Percentiles rank a stretch among this genome's conserved stretches.
Evolutionary conservation across 2,797 vertebrate genomes (phyloP).

Genomic region (Hippocampus kuda): DNA sequence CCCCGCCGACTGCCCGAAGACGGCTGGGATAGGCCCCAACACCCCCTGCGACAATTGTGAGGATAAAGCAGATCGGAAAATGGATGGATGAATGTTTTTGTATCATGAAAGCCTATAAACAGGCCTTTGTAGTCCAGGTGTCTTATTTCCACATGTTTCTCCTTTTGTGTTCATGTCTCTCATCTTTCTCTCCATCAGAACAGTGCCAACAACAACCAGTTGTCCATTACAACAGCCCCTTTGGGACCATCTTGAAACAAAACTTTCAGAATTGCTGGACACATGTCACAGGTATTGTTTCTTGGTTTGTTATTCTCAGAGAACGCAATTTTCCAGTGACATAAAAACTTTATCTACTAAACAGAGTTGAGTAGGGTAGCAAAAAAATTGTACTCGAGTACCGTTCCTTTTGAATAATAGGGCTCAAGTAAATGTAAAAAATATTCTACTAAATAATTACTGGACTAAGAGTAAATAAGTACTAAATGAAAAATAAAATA

Average conservation of each 20-base stretch:
- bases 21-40: too few species aligned
- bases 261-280: conserved; percentile 74
- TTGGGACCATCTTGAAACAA: conserved; percentile 64
- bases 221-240: conserved; percentile 72
- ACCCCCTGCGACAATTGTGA: too few species aligned
- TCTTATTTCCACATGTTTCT: background rate
- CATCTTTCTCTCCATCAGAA: conserved; percentile 60
- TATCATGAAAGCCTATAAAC: background rate
- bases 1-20: too few species aligned
- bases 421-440: too few species aligned
- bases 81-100: too few species aligned
- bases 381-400: too few species aligned
- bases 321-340: background rate
- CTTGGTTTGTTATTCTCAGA: conserved; percentile 26
- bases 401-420: too few species aligned
- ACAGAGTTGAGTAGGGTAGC: too few species aligned
- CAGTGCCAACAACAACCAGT: conserved; percentile 66
- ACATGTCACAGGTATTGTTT: conserved; percentile 82
- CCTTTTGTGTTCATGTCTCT: conserved; percentile 1
- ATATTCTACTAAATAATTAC: too few species aligned
- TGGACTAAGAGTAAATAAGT: too few species aligned
- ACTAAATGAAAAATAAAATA: too few species aligned
- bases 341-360: background rate
- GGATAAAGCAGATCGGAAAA: too few species aligned
- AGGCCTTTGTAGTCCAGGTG: background rate